Conservation (phyloP, 30 jellyfish, hydroid and myxozoan genomes). For the Turritopsis dohrnii region DNA sequence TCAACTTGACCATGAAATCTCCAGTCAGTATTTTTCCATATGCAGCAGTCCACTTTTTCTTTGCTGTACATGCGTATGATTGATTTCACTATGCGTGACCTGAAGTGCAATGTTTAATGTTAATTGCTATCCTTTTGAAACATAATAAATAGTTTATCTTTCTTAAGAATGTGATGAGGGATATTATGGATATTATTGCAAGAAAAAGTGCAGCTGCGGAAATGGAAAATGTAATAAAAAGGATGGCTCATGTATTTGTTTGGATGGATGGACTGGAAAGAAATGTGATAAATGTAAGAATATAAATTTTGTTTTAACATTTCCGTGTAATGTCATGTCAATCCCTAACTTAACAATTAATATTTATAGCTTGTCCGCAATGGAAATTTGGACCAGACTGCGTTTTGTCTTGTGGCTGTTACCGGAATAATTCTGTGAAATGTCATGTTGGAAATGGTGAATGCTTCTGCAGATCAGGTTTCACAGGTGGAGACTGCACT, state of each 20-base stretch:
- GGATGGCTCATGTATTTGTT: too few relatives aligned
- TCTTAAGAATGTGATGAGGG: too few relatives aligned
- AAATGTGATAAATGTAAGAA: conserved; percentile 29
- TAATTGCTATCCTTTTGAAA: conserved; percentile 38
- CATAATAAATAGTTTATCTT: conserved; percentile 41
- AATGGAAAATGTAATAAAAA: too few relatives aligned
- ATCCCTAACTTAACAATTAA: neutral
- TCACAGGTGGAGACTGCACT: conserved; percentile 35
- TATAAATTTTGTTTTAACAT: neutral
- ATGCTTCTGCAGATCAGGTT: conserved; percentile 54
- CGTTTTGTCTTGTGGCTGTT: conserved; percentile 32
- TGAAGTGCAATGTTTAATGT: conserved; percentile 29
- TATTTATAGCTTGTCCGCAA: conserved; percentile 19
- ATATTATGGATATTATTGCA: too few relatives aligned
- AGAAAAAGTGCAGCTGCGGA: too few relatives aligned
- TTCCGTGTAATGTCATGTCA: neutral
- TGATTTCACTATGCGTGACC: conserved; percentile 33
- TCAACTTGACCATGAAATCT: too few relatives aligned
- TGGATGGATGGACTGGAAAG: too few relatives aligned
- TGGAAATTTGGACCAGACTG: conserved; percentile 44
- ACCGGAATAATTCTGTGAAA: conserved; percentile 24
- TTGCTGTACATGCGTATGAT: too few relatives aligned
- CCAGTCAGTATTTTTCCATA: too few relatives aligned
- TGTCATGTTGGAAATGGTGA: conserved; percentile 57
- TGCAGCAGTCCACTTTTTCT: too few relatives aligned